Percentiles rank a stretch among this genome's conserved stretches.
Evolutionary conservation across 2,797 vertebrate genomes (phyloP).

Genomic region (Cirrhinus mrigala): DNA sequence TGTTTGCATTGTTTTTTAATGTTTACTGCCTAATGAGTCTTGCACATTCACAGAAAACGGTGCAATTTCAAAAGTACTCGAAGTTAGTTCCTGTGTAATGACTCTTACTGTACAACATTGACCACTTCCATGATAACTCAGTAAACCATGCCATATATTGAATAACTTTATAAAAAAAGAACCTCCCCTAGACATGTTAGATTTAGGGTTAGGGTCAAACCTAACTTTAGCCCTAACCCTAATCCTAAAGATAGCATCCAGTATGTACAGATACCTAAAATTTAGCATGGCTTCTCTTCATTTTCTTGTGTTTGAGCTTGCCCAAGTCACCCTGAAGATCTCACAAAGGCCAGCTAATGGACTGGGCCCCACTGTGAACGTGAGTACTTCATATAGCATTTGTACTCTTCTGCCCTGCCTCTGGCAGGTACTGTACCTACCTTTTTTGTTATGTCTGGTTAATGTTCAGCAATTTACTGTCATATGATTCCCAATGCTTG

Average conservation of each 20-base stretch:
- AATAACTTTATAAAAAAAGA: background rate
- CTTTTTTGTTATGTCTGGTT: background rate
- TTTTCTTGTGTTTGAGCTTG: background rate
- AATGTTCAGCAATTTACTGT: background rate
- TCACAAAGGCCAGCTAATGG: background rate
- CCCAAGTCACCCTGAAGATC: background rate
- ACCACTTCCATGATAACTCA: background rate
- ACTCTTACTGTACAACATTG: background rate
- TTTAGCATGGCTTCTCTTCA: background rate
- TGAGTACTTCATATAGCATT: background rate
- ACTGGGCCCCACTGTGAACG: background rate
- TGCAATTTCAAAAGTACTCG: background rate
- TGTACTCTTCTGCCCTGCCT: background rate
- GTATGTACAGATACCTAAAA: background rate
- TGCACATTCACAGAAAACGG: too few relatives aligned
- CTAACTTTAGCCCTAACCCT: too few relatives aligned
- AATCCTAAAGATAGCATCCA: background rate
- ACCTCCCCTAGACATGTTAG: background rate
- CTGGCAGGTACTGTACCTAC: background rate
- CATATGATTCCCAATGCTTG: background rate
- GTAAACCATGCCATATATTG: background rate
- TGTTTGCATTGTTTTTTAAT: too few relatives aligned
- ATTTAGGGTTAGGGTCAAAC: too few relatives aligned
- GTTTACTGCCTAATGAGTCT: too few relatives aligned
- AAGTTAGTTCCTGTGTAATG: background rate